A percentile compares a stretch with the other conserved stretches of the same genome.
phyloP scores from a whole-genome alignment of 2,113 vertebrate species.

The Oreocharis arfaki region DNA sequence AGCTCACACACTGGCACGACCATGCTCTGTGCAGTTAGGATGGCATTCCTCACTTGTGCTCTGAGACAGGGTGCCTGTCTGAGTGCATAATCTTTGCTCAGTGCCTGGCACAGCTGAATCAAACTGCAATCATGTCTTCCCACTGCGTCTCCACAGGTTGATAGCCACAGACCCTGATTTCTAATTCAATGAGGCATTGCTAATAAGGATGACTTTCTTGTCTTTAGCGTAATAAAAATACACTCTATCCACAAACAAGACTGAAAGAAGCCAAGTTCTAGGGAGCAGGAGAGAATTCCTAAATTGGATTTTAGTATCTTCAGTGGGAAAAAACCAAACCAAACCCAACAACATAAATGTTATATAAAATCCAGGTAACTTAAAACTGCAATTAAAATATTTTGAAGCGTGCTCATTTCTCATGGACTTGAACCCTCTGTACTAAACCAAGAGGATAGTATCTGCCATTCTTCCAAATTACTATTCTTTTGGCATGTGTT shows the following conservation, averaged over 20 bases:
- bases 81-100: background rate
- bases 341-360: background rate
- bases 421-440: background rate
- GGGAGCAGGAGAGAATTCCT: background rate
- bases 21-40: background rate
- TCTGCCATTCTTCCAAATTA: background rate
- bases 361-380: background rate
- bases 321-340: background rate
- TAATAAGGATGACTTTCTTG: constrained; percentile 20
- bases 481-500: background rate
- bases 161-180: constrained; percentile 19
- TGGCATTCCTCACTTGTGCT: accelerated
- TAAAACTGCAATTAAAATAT: background rate
- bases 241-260: background rate
- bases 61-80: background rate
- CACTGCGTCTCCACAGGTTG: background rate
- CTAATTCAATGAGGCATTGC: background rate
- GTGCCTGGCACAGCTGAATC: constrained; percentile 9
- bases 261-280: background rate
- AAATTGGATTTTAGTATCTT: background rate
- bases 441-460: background rate
- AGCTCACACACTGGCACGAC: accelerated
- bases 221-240: background rate
- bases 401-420: background rate
- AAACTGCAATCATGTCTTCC: constrained; percentile 28